phyloP scores from a whole-genome alignment of 2,888 invertebrate genomes.

The Athetis lepigone region DNA sequence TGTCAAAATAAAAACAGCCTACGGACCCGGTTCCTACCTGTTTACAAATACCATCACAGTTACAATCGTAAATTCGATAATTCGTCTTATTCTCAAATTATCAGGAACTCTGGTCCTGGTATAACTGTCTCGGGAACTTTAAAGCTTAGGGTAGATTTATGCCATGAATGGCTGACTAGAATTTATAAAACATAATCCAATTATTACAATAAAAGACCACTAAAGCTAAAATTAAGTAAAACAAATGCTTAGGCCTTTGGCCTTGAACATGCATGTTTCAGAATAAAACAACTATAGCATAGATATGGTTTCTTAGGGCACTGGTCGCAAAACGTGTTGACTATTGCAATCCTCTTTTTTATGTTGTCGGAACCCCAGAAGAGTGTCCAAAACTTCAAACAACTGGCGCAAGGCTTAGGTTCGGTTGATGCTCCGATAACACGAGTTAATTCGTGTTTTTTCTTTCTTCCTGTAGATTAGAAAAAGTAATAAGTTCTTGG shows the following conservation, averaged over 20 bases:
- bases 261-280: slow-evolving; percentile 17
- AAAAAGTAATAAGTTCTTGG: background rate
- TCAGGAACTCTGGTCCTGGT: background rate
- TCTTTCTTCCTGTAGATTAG: slow-evolving; percentile 16
- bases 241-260: no score
- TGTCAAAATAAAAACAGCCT: background rate
- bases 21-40: background rate
- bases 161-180: slow-evolving; percentile 14
- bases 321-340: slow-evolving; percentile 60
- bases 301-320: slow-evolving; percentile 60
- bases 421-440: slow-evolving; percentile 47
- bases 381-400: slow-evolving; percentile 60
- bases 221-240: no score
- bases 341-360: slow-evolving; percentile 55
- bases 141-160: slow-evolving; percentile 1
- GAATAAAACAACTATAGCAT: slow-evolving; percentile 56
- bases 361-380: slow-evolving; percentile 59
- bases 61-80: slow-evolving; percentile 4
- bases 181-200: slow-evolving; percentile 8
- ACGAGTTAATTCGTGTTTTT: slow-evolving; percentile 44
- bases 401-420: slow-evolving; percentile 60
- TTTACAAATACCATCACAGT: background rate
- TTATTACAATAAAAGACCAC: background rate
- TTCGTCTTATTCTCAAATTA: background rate
- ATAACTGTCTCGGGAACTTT: slow-evolving; percentile 18